These are phyloP conservation scores for Brachymystax lenok DNA, from an alignment of 2,797 vertebrate species.

Conservation along the genomic window DNA sequence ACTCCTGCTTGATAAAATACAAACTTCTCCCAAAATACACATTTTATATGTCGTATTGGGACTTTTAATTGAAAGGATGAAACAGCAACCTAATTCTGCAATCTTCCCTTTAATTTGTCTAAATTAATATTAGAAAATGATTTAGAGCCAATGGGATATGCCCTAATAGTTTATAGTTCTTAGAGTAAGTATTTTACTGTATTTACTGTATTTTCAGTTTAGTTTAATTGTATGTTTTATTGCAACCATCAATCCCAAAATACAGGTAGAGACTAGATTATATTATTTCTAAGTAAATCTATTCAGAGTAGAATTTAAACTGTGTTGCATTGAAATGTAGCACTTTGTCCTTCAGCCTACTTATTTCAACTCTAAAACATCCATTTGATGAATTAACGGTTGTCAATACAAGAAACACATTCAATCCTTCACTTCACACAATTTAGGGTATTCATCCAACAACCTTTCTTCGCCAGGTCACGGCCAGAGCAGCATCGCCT, in stretches of 20 bases:
- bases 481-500: conserved; percentile 26
- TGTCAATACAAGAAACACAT: neutral
- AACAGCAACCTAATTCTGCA: no score
- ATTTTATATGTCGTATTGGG: no score
- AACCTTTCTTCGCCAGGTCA: conserved; percentile 43
- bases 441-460: neutral
- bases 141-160: neutral
- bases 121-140: neutral
- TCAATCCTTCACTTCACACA: neutral
- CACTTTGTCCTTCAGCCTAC: neutral
- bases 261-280: neutral
- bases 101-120: neutral
- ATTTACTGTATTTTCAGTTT: neutral
- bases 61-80: no score
- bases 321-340: neutral
- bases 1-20: no score
- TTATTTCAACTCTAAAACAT: neutral
- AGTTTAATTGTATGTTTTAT: neutral
- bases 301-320: neutral
- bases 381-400: conserved; percentile 25
- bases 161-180: neutral
- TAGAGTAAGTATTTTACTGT: neutral
- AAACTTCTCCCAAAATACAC: no score
- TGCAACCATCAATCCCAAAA: neutral
- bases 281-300: neutral